Percentiles rank a stretch among this genome's conserved stretches.
These are phyloP conservation scores for Ivindomyrus marchei DNA, from an alignment of 2,113 vertebrate genomes.

Conservation along the genomic window DNA sequence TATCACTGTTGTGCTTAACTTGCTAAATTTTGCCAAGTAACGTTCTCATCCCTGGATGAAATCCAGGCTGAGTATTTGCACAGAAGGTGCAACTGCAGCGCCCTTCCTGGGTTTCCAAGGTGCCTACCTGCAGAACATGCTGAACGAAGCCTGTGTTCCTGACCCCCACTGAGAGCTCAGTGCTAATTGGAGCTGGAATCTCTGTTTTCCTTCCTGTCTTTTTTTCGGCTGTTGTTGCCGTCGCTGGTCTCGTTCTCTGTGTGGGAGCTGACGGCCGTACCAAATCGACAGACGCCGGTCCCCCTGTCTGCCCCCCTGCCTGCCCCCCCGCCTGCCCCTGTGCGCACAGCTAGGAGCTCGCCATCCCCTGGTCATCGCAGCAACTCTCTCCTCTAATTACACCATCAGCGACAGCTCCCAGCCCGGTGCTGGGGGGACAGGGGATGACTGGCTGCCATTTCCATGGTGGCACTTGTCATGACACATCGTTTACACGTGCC, in stretches of 20 bases:
- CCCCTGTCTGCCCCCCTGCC: neutral
- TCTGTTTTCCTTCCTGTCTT: neutral
- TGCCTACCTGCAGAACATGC: neutral
- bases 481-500: neutral
- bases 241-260: neutral
- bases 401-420: neutral
- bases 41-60: conserved; percentile 1
- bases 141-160: neutral
- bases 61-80: neutral
- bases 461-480: neutral
- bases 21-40: neutral
- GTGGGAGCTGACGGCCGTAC: neutral
- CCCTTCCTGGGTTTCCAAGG: neutral
- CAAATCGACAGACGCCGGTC: neutral
- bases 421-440: neutral
- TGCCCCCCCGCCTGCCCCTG: neutral
- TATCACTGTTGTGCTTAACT: neutral
- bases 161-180: neutral
- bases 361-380: neutral
- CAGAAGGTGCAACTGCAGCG: neutral
- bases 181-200: conserved; percentile 4
- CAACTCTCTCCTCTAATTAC: neutral
- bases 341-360: neutral
- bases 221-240: neutral
- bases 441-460: neutral